These are phyloP conservation scores for Dicycla oo DNA, from an alignment of 2,888 invertebrate species.

Conservation along the genomic window DNA sequence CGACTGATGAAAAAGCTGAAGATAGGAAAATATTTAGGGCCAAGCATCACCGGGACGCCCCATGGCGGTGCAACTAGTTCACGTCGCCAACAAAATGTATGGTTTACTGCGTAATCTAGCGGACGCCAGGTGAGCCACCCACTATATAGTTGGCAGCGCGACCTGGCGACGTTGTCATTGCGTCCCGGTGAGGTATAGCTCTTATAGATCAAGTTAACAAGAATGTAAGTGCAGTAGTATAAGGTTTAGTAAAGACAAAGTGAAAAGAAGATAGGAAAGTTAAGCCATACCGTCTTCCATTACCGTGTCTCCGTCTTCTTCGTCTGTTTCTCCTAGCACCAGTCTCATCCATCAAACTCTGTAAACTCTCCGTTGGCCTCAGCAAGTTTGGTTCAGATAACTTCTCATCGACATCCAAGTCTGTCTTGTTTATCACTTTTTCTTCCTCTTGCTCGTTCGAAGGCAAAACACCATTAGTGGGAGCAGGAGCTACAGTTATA, in stretches of 20 bases:
- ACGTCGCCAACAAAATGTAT: too few relatives aligned
- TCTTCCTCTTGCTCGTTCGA: conserved; percentile 83
- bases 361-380: conserved; percentile 85
- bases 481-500: conserved; percentile 85
- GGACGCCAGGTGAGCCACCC: too few relatives aligned
- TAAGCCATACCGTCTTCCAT: conserved; percentile 82
- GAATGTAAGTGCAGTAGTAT: not conserved
- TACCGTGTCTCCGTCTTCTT: conserved; percentile 84
- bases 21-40: too few relatives aligned
- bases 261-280: conserved; percentile 50
- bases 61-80: too few relatives aligned
- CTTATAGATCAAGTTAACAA: not conserved
- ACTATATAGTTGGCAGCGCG: too few relatives aligned
- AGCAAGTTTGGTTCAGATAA: conserved; percentile 77
- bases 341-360: conserved; percentile 78
- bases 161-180: too few relatives aligned
- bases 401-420: conserved; percentile 73
- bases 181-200: too few relatives aligned
- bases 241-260: not conserved
- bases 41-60: too few relatives aligned
- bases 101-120: too few relatives aligned
- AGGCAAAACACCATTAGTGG: conserved; percentile 85
- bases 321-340: conserved; percentile 71
- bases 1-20: not conserved
- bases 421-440: conserved; percentile 76